These are phyloP conservation scores for Planococcus citri DNA, from an alignment of 1,140 invertebrate species.

Conservation along the genomic window DNA sequence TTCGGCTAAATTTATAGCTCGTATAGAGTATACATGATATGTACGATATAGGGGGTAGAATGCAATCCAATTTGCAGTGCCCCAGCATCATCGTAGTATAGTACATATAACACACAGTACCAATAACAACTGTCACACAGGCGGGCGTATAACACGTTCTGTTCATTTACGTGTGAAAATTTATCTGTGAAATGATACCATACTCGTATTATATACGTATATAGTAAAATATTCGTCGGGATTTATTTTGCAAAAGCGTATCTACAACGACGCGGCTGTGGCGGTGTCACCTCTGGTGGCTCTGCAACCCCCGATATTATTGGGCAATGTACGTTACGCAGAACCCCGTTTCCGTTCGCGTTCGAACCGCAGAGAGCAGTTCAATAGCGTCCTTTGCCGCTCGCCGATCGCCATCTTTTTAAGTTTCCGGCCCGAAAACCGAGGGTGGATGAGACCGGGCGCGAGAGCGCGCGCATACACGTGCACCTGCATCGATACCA, in stretches of 20 bases:
- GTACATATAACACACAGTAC: too few relatives aligned
- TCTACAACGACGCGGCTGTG: too few relatives aligned
- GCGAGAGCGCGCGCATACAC: not conserved
- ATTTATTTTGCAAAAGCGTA: slow-evolving; percentile 5
- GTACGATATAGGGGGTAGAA: too few relatives aligned
- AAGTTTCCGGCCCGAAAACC: slow-evolving; percentile 5
- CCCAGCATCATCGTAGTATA: too few relatives aligned
- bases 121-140: not conserved
- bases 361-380: slow-evolving; percentile 16
- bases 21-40: too few relatives aligned
- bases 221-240: not conserved
- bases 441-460: slow-evolving; percentile 10
- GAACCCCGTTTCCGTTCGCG: not conserved
- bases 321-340: slow-evolving; percentile 17
- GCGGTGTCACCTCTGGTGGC: not conserved
- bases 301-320: not conserved
- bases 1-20: not conserved
- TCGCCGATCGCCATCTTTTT: slow-evolving; percentile 17
- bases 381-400: slow-evolving; percentile 3
- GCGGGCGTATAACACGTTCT: not conserved
- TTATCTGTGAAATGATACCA: not conserved
- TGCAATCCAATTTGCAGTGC: not conserved
- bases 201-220: too few relatives aligned
- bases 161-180: slow-evolving; percentile 17
- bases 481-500: slow-evolving; percentile 15